Base-by-base conservation (phyloP, 2,888 invertebrate genomes). In the Plagodis dolabraria region DNA sequence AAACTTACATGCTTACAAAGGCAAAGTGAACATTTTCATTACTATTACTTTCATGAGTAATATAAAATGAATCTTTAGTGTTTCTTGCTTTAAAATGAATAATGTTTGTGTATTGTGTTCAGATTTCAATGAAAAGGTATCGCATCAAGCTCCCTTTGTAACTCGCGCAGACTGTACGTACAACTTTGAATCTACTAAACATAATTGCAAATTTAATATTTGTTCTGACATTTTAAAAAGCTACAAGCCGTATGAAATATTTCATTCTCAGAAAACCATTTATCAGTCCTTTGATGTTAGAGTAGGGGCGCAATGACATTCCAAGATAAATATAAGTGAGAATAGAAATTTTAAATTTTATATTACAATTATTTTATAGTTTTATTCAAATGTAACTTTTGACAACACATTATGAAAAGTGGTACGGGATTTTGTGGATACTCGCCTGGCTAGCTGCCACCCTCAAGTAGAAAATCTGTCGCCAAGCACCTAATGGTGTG, bases 221-320 rank as follows among this genome's bases (percentile, higher is more conserved):
- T 63, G 60, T 50, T 58, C 57, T 63, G 60, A 60, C 54, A 57
- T 60, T 64, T 62, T 60, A 64, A 70, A 69, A 69, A 62, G 65
- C 55, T 66, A 67, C 44, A 57, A 54, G 55, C 42, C 12, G 12
- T 45, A 53, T 53, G 63, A 69, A 69, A 70, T 70, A 70, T 71
- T 69, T 69, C 64, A 53, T 65, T 60, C 57, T 61, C 64, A 61
- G 62, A 62, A 63, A 61, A 65, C 63, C 67, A 71, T 70, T 70
- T 68, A 72, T 66, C 67, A 68, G 65, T 57, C 65, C 65, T 68
- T 73, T 71, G 65, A 69, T 68, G 70, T 69, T 58, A 70, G 69
- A 70, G 67, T 60, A 59, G 57, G 46, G 63, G 44, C 52, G 66
- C 60, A 67, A 67, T 68, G 66, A 67, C 68, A 69, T 67, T 43